Evolutionary conservation across 2,888 invertebrate species (phyloP), one percentile per base, ranked within the genome.

Genomic region (Dermolepida albohirtum): DNA sequence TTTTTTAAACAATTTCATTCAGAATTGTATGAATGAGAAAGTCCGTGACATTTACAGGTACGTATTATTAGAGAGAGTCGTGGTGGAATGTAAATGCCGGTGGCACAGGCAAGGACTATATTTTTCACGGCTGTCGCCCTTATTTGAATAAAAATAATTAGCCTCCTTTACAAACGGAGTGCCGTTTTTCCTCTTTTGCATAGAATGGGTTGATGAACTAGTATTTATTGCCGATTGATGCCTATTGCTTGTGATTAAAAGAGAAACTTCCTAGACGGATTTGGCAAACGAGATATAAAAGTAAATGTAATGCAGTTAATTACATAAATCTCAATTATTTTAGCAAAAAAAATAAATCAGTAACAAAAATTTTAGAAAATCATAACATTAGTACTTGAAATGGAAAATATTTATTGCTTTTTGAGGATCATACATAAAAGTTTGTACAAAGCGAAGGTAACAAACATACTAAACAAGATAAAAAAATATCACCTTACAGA

Each of bases 1-100:
- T 68, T 66, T 68, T 22, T 41, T 34, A 44, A 68, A 68, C 59
- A 59, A 65, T 65, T 65, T 52, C 68, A 68, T 68, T 68, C 59
- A 68, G 47, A 29, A 44, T 29, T 49, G 59, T 65, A 65, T 65
- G 68, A 68, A 57, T 62, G 68, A 64, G 68, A 68, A 68, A 68
- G 68, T 68, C 47, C 17, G 43, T 17, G 44, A n/a, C 44, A 44
- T 16, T 17, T 14, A 39, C 14, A 22, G 55, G 16, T 16, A 40
- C 7, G 22, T 10, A 44, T 27, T 14, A 59, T 59, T 44, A 59
- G 59, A 59, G 59, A 59, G 59, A 59, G 59, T 12, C 12, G 11
- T 27, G 27, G 34, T 34, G 44, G 59, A 59, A 59, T 59, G 59
- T 29, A 29, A 59, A 55, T 41, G 22, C 7, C 55, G 16, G 41